Evolutionary conservation across 2,797 vertebrate genomes (phyloP).

Genomic region (Periophthalmus magnuspinnatus): DNA sequence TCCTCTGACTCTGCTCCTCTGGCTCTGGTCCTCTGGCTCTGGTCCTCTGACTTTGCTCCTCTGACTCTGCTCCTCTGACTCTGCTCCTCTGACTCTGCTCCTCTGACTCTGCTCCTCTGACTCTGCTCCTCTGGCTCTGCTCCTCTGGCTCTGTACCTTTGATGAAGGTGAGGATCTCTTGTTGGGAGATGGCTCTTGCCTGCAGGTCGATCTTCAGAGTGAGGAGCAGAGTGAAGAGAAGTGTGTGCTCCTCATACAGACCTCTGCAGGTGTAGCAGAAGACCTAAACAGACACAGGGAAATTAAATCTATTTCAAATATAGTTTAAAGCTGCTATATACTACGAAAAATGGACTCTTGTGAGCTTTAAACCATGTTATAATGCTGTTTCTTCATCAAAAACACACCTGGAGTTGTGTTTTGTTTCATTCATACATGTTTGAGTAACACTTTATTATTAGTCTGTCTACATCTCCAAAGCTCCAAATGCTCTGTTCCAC

Average conservation of each 20-base stretch:
- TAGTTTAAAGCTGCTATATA: too few species aligned
- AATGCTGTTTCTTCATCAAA: too few species aligned
- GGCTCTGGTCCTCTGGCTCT: neutral
- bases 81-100: neutral
- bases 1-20: neutral
- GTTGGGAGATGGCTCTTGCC: slow-evolving; percentile 78
- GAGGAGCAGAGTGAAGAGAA: slow-evolving; percentile 84
- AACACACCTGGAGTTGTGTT: too few species aligned
- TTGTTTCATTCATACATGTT: too few species aligned
- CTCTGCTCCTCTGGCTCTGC: neutral
- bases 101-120: slow-evolving; percentile 76
- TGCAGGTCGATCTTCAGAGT: slow-evolving; percentile 85
- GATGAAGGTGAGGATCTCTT: slow-evolving; percentile 82
- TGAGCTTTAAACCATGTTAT: too few species aligned
- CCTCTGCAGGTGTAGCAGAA: slow-evolving; percentile 81
- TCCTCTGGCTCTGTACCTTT: slow-evolving; percentile 73
- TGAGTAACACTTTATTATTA: too few species aligned
- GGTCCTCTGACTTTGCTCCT: neutral
- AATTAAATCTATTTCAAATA: too few species aligned
- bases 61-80: slow-evolving; percentile 73
- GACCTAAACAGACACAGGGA: slow-evolving; percentile 37
- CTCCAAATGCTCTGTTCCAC: too few species aligned
- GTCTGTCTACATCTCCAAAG: too few species aligned
- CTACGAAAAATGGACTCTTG: too few species aligned
- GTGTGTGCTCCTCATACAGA: slow-evolving; percentile 83